Evolutionary conservation across 2,113 vertebrate species (phyloP).

Genomic region (Rhadina sibilatrix): DNA sequence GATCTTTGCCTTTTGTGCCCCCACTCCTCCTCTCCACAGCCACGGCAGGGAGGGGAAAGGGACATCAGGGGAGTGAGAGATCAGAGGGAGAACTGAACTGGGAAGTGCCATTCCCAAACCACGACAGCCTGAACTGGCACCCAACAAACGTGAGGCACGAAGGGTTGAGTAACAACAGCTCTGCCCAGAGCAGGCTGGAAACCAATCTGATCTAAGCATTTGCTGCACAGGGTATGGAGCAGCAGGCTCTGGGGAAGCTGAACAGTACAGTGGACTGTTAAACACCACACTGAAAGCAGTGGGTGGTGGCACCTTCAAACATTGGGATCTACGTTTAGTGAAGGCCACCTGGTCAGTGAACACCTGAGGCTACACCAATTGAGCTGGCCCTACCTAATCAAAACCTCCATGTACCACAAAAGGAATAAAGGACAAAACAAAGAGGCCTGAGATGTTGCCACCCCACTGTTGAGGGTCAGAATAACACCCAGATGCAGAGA

Average conservation of each 20-base stretch:
- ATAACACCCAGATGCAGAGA: background rate
- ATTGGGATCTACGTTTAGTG: background rate
- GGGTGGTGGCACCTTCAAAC: background rate
- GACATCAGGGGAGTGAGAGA: background rate
- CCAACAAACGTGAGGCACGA: fast-evolving
- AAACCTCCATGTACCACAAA: background rate
- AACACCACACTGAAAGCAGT: background rate
- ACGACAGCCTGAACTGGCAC: background rate
- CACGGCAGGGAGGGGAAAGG: background rate
- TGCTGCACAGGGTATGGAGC: background rate
- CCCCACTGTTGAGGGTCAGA: background rate
- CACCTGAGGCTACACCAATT: background rate
- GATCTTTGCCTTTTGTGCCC: background rate
- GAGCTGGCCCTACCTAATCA: background rate
- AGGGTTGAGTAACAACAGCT: background rate
- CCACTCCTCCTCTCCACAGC: background rate
- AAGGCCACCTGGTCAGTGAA: background rate
- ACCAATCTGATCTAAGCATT: background rate
- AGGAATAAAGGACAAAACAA: background rate
- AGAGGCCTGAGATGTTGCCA: background rate
- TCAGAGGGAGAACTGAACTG: background rate
- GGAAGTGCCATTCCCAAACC: background rate
- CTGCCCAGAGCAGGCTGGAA: background rate
- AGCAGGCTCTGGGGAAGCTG: background rate
- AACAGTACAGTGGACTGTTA: background rate